These are phyloP conservation scores for Chionoecetes opilio DNA, from an alignment of 1,140 invertebrate genomes.

Conservation along the genomic window DNA sequence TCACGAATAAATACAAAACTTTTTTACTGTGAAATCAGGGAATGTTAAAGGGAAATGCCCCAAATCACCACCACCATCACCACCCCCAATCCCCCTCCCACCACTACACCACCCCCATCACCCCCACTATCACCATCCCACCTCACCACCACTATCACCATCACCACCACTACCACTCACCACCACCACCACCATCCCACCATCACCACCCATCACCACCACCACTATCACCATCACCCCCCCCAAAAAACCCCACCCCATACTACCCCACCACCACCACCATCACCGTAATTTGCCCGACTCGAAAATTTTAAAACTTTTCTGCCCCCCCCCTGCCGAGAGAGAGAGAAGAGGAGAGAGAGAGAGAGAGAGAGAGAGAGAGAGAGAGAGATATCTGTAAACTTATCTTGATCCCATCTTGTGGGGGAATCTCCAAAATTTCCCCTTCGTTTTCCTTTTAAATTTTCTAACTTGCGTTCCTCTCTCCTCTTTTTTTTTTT, in stretches of 20 bases:
- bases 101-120: not conserved
- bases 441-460: no score
- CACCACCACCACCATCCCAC: not conserved
- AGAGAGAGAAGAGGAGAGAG: no score
- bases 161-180: not conserved
- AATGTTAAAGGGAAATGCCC: not conserved
- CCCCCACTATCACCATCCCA: not conserved
- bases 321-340: not conserved
- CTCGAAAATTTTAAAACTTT: not conserved
- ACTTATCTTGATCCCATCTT: no score
- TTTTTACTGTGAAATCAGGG: conserved; percentile 8
- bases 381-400: no score
- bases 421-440: no score
- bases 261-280: conserved; percentile 24
- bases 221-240: not conserved
- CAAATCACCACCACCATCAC: not conserved
- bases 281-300: not conserved
- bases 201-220: not conserved
- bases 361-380: no score
- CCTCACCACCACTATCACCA: not conserved
- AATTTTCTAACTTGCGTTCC: no score
- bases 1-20: not conserved
- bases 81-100: not conserved
- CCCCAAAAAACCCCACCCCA: no score
- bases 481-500: no score